Conservation (phyloP, 2,797 vertebrate species). For the Calcarius lapponicus region DNA sequence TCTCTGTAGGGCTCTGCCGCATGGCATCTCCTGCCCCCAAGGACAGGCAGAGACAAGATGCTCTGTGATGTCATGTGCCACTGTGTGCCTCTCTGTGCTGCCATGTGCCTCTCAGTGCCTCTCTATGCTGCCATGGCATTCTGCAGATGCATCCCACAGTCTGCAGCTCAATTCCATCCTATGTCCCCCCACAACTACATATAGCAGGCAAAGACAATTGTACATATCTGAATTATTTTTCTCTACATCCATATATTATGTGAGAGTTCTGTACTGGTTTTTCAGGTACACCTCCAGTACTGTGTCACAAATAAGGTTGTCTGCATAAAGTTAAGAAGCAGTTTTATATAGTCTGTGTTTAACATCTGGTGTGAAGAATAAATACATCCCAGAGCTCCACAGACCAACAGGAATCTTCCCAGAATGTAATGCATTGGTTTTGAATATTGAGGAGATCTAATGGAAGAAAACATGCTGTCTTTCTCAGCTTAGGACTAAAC, state of each 20-base stretch:
- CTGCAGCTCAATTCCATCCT: not conserved
- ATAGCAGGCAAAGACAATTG: not conserved
- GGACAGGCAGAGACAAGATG: not conserved
- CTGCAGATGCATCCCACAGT: not conserved
- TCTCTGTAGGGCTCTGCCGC: not conserved
- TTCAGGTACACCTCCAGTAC: not conserved
- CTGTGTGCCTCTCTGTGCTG: not conserved
- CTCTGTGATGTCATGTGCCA: not conserved
- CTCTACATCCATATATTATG: no score
- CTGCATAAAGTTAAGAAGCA: not conserved
- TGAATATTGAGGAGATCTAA: not conserved
- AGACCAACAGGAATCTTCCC: not conserved
- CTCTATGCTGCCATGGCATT: not conserved
- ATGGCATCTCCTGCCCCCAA: not conserved
- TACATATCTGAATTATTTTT: not conserved
- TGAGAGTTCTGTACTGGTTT: not conserved
- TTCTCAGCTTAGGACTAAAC: not conserved
- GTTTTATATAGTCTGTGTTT: not conserved
- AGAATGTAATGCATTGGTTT: not conserved
- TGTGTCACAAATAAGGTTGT: not conserved
- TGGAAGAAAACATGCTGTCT: not conserved
- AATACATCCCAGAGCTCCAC: not conserved
- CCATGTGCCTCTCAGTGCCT: not conserved
- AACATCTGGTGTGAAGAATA: not conserved
- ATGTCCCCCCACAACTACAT: not conserved